A percentile compares a stretch with the other conserved stretches of the same genome.
phyloP scores from a whole-genome alignment of 2,797 vertebrate genomes.

The Chelon labrosus region DNA sequence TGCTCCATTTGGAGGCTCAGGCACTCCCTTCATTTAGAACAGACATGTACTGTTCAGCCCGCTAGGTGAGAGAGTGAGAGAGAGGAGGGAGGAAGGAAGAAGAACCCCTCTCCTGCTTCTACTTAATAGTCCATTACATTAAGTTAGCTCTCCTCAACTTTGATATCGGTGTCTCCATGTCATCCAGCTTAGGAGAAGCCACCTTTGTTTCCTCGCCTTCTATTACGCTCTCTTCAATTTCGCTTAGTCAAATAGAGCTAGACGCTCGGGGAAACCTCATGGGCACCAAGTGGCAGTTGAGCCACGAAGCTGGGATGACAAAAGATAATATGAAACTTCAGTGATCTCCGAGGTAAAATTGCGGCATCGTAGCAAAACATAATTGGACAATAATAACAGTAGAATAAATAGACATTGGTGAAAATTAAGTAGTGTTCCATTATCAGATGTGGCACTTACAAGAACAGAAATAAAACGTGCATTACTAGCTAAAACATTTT shows the following conservation, averaged over 20 bases:
- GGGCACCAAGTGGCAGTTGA: slow-evolving; percentile 30
- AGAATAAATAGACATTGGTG: slow-evolving; percentile 8
- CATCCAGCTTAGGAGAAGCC: slow-evolving; percentile 32
- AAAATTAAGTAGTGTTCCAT: slow-evolving; percentile 11
- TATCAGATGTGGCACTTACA: slow-evolving; percentile 16
- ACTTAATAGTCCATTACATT: slow-evolving; percentile 73
- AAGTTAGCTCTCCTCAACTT: slow-evolving; percentile 61
- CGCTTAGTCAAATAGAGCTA: slow-evolving; percentile 42
- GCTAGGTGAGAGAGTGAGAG: slow-evolving; percentile 35
- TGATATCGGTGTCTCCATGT: slow-evolving; percentile 68
- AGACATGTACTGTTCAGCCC: slow-evolving; percentile 58
- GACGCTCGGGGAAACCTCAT: slow-evolving; percentile 28
- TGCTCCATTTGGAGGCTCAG: slow-evolving; percentile 63
- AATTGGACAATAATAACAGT: slow-evolving; percentile 37
- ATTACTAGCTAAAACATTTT: slow-evolving; percentile 3
- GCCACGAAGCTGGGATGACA: slow-evolving; percentile 38
- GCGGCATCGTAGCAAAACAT: background rate
- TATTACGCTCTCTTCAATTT: slow-evolving; percentile 48
- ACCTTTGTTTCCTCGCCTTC: slow-evolving; percentile 41
- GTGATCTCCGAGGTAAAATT: slow-evolving; percentile 46
- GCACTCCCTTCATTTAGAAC: slow-evolving; percentile 64
- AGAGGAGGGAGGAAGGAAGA: slow-evolving; percentile 8
- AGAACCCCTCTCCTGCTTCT: slow-evolving; percentile 44
- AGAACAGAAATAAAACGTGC: slow-evolving; percentile 1
- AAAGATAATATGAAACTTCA: slow-evolving; percentile 40